Base-by-base conservation (phyloP, 2,888 invertebrate genomes). In the Coecobrya sp. region DNA sequence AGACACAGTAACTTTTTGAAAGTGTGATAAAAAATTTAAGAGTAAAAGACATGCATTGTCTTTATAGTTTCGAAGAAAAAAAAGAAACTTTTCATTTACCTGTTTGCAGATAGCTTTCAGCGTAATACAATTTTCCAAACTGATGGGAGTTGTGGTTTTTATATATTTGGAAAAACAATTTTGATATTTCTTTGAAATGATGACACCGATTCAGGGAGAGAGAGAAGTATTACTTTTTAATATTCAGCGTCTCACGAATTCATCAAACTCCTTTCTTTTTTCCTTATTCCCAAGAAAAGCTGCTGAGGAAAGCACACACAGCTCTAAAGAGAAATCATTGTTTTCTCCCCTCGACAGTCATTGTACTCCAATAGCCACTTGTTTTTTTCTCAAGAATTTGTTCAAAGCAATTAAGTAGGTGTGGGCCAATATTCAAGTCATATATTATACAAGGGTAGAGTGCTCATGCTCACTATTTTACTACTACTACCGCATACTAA, bases 81-180 rank as follows among this genome's bases (percentile, higher is more conserved):
- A n/a, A n/a, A 59, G 59, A 52, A n/a, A 52, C n/a, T 16, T 59
- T 16, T 59, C 59, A 59, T 59, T 59, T 59, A 59, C 59, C 59
- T 59, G 36, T n/a, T n/a, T n/a, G 36, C 7, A 36, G 7, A 36
- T 36, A 2, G 7, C 36, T 36, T 36, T 36, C 36, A 36, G 36
- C 7, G 36, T 36, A 36, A 36, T n/a, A n/a, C 3, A 36, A 36
- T 36, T 36, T 36, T 36, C 36, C 36, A 7, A 36, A 36, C 7
- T 36, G 36, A 36, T 4, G 36, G 36, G 2, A 36, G 36, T 36
- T 4, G 36, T 36, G 36, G 36, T 36, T 36, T 36, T 36, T 36
- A 36, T 36, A 36, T 36, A 36, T 36, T 36, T 36, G 36, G 36
- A 2, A 36, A 36, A 36, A 36, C 2, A 36, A 7, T 36, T 7